Base-by-base conservation (phyloP, 2,888 invertebrate genomes). In the Rhimphoctona megacephalus region DNA sequence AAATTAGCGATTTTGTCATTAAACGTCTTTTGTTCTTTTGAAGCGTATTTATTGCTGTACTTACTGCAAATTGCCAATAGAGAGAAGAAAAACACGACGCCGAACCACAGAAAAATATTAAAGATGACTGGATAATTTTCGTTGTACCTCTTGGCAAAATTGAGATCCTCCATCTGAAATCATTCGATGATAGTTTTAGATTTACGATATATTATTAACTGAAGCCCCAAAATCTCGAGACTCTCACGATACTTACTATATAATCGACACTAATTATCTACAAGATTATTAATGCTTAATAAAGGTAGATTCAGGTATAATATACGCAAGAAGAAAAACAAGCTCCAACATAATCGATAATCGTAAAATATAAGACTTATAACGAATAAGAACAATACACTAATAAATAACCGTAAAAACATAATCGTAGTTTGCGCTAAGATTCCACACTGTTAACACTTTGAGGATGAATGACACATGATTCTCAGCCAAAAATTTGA, bases 31-130 rank as follows among this genome's bases (percentile, higher is more conserved):
- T 33, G 36, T 73, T 74, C 88, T 70, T 30, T 70, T 30, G n/a
- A 8, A n/a, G 11, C 7, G 25, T 3, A 14, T 67, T 36, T n/a
- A 57, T 17, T 22, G 30, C n/a, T 49, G 25, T 67, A 94, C 94
- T 92, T 92, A 95, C 95, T 93, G 90, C 95, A 96, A 90, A 98
- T 97, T 52, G 98, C 97, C 66, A 98, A 95, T 72, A 98, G 95
- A 0, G 97, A 95, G 94, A 98, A 97, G 30, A 96, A 94, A 93
- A 98, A 96, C 66, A 96, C 95, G 39, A 98, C 95, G 89, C 96
- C 96, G 93, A 98, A 97, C 98, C 98, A 98, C 64, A 98, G 95
- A 85, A 98, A 96, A 88, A 98, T 98, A 95, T 98, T 98, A 95
- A 98, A 98, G 90, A 98, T 97, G 7, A 97, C 97, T 2, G 98